phyloP scores from a whole-genome alignment of 1,140 invertebrate species.

The Heliconius melpomene region DNA sequence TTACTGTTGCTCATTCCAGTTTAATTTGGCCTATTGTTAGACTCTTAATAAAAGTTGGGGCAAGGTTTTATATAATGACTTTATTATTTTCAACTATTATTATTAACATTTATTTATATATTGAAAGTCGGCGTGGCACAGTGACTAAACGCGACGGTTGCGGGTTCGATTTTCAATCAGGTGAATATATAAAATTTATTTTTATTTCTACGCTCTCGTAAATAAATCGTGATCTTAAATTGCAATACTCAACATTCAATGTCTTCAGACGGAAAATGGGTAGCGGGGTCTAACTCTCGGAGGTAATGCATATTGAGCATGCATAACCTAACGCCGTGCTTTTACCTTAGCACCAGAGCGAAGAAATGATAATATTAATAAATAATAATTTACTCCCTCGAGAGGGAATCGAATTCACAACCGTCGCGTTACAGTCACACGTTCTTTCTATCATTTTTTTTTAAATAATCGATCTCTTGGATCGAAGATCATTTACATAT shows the following conservation, averaged over 20 bases:
- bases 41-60: neutral
- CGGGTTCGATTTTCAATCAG: neutral
- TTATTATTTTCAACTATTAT: neutral
- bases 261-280: neutral
- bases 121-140: neutral
- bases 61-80: neutral
- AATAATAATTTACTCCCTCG: too few species aligned
- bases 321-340: too few species aligned
- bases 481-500: too few species aligned
- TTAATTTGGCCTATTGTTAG: constrained; percentile 7
- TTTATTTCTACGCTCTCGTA: neutral
- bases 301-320: too few species aligned
- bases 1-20: neutral
- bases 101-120: too few species aligned
- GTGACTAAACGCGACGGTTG: neutral
- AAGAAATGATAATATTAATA: too few species aligned
- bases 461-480: too few species aligned
- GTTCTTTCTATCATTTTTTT: too few species aligned
- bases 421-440: too few species aligned
- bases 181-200: neutral
- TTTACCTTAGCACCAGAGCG: too few species aligned
- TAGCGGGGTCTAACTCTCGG: neutral
- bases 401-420: too few species aligned
- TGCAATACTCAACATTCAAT: neutral
- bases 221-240: too few species aligned